phyloP scores from a whole-genome alignment of 2,113 vertebrate species.

The Mus spicilegus region DNA sequence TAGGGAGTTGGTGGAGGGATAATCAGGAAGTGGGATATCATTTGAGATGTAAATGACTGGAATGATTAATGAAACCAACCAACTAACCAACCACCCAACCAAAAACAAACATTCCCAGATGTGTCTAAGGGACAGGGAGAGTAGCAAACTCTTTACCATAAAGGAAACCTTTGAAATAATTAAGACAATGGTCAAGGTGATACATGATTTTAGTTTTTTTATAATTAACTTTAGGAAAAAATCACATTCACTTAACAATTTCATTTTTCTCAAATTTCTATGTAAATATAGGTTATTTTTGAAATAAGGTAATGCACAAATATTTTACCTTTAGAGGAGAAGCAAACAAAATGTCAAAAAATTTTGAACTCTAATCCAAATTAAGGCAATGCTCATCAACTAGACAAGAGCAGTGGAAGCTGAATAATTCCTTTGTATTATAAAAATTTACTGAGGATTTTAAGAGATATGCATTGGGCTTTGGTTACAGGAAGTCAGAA shows the following conservation, averaged over 20 bases:
- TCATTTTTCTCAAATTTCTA: not conserved
- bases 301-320: not conserved
- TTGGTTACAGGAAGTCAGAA: not conserved
- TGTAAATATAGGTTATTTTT: constrained; percentile 17
- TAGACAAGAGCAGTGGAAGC: not conserved
- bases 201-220: not conserved
- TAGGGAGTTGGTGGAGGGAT: too few species aligned
- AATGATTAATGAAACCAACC: too few species aligned
- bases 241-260: not conserved
- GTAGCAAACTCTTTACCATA: not conserved
- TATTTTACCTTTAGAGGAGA: constrained; percentile 11
- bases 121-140: not conserved
- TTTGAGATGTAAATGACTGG: too few species aligned
- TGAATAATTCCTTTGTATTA: constrained; percentile 15
- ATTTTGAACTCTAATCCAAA: not conserved
- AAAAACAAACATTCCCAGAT: not conserved
- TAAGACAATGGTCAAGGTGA: not conserved
- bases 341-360: not conserved
- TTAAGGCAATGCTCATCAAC: not conserved
- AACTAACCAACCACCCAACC: too few species aligned
- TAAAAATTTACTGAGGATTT: constrained; percentile 3
- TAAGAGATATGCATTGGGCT: not conserved
- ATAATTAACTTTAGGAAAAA: not conserved
- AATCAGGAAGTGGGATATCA: too few species aligned
- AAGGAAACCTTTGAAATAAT: constrained; percentile 35